These are phyloP conservation scores for Brenthis hecate DNA, from an alignment of 2,888 invertebrate genomes.

Conservation along the genomic window DNA sequence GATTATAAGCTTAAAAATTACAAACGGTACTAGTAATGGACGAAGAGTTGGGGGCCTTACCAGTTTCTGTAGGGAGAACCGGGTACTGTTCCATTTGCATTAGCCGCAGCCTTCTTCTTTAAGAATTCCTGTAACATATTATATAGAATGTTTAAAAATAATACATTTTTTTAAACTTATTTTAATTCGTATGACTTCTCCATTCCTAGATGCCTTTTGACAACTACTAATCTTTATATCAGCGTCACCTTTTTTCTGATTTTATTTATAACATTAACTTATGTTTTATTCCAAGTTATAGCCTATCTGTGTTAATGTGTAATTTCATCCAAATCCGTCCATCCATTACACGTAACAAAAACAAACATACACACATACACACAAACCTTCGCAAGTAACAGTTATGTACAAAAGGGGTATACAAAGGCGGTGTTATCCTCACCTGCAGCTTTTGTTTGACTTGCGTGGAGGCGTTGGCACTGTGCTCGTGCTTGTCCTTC, in stretches of 20 bases:
- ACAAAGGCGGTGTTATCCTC: background rate
- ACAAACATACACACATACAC: too few species aligned
- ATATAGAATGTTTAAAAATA: background rate
- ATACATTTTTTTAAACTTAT: background rate
- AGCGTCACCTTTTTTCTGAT: too few species aligned
- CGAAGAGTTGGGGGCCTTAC: constrained; percentile 67
- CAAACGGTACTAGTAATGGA: background rate
- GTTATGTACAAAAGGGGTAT: too few species aligned
- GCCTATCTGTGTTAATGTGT: too few species aligned
- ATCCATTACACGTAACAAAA: background rate
- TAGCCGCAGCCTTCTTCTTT: constrained; percentile 90
- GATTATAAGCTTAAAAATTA: background rate
- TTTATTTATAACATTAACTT: too few species aligned
- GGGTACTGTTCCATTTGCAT: constrained; percentile 86
- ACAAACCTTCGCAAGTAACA: too few species aligned
- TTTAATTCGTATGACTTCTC: too few species aligned
- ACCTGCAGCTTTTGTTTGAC: constrained; percentile 91
- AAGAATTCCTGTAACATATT: constrained; percentile 85
- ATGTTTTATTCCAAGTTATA: too few species aligned
- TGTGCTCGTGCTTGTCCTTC: constrained; percentile 97
- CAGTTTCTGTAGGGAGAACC: constrained; percentile 90
- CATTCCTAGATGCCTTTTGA: too few species aligned
- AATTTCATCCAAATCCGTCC: too few species aligned
- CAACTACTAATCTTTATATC: too few species aligned
- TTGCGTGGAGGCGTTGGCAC: constrained; percentile 97